Evolutionary conservation across 2,113 vertebrate genomes (phyloP).

Genomic region (Recurvirostra avosetta): DNA sequence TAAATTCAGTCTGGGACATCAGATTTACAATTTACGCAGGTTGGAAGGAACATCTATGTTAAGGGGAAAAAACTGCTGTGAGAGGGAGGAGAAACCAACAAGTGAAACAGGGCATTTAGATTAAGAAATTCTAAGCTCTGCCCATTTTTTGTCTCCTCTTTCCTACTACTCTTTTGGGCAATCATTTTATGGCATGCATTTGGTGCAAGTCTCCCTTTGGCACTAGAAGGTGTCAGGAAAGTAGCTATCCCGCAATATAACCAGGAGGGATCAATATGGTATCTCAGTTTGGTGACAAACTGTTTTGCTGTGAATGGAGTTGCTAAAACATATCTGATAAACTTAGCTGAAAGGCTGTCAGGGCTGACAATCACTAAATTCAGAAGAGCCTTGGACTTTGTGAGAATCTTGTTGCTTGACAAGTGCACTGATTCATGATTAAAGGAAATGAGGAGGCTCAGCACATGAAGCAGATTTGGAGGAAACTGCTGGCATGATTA

Average conservation of each 20-base stretch:
- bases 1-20: neutral
- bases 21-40: neutral
- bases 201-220: neutral
- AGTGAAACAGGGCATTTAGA: neutral
- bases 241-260: neutral
- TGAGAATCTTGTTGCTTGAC: neutral
- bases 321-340: neutral
- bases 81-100: neutral
- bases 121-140: neutral
- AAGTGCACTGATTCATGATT: neutral
- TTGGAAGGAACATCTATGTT: neutral
- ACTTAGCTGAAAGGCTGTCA: neutral
- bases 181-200: neutral
- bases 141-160: neutral
- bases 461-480: neutral
- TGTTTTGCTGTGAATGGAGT: neutral
- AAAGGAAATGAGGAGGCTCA: neutral
- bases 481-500: slow-evolving; percentile 10
- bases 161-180: neutral
- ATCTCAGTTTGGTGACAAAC: neutral
- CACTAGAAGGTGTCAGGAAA: neutral
- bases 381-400: neutral
- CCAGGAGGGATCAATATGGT: neutral
- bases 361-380: neutral
- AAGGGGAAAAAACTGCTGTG: neutral